Conservation (phyloP, 1,140 invertebrate species). For the Caerostris extrusa region DNA sequence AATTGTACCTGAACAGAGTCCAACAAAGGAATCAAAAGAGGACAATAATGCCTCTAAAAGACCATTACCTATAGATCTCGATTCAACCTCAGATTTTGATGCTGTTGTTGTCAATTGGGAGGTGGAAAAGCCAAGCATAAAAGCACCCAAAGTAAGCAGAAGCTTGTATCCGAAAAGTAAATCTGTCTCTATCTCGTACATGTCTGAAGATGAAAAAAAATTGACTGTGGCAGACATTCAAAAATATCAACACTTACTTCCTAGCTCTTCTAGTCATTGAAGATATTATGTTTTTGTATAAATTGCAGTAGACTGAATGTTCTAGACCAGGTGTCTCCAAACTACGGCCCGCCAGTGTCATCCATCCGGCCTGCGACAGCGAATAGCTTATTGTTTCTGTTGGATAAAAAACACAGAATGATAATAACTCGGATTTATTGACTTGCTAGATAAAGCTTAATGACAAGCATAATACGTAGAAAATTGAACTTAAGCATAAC, state of each 20-base stretch:
- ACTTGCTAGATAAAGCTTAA: too few species aligned
- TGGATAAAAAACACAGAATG: too few species aligned
- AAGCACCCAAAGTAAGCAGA: neutral
- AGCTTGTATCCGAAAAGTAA: neutral
- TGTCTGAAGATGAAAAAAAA: conserved; percentile 78
- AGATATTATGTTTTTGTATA: neutral
- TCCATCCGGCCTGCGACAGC: too few species aligned
- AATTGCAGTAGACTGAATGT: too few species aligned
- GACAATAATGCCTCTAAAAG: neutral
- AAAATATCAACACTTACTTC: conserved; percentile 69
- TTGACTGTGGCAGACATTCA: conserved; percentile 77
- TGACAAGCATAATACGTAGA: too few species aligned
- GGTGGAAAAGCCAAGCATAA: neutral
- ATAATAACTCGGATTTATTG: too few species aligned
- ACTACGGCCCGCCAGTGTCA: too few species aligned
- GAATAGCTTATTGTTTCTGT: too few species aligned
- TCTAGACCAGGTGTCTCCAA: too few species aligned
- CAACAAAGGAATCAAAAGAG: neutral
- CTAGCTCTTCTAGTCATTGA: conserved; percentile 32
- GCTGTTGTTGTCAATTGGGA: neutral
- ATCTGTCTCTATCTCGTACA: conserved; percentile 72
- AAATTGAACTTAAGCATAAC: too few species aligned
- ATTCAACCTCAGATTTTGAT: neutral
- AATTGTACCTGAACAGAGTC: conserved; percentile 45
- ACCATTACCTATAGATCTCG: neutral